Conservation (phyloP, 2,797 vertebrate genomes). For the Enteromius thamalakanensis region DNA sequence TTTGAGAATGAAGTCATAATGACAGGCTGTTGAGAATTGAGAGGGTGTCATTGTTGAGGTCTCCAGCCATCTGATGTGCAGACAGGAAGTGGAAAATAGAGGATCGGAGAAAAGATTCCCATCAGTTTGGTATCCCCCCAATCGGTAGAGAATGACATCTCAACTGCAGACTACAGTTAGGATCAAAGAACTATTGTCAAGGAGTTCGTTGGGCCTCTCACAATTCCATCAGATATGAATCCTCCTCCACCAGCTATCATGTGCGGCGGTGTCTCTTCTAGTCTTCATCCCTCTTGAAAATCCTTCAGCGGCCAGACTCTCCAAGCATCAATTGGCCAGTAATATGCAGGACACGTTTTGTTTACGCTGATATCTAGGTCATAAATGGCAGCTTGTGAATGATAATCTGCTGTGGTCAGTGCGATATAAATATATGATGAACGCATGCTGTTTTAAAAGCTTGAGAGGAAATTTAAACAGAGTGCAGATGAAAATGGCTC, state of each 20-base stretch:
- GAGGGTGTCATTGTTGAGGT: conserved; percentile 71
- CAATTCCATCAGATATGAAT: not conserved
- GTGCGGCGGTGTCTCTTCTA: not conserved
- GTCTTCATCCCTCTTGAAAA: not conserved
- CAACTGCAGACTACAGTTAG: conserved; percentile 56
- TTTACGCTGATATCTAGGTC: not conserved
- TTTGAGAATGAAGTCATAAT: conserved; percentile 73
- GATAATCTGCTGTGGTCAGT: not conserved
- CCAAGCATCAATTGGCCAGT: not conserved
- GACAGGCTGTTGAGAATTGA: conserved; percentile 64
- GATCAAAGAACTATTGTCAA: conserved; percentile 74
- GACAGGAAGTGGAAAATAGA: conserved; percentile 67
- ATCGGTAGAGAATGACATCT: conserved; percentile 59
- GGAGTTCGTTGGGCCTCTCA: conserved; percentile 20
- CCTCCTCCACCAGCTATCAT: not conserved
- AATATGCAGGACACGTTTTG: not conserved
- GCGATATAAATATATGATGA: not conserved
- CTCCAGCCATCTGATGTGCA: conserved; percentile 70
- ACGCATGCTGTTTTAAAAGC: not conserved
- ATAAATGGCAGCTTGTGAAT: not conserved
- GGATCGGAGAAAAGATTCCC: conserved; percentile 60
- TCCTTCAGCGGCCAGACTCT: not conserved
- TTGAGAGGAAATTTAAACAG: not conserved
- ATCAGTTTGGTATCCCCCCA: conserved; percentile 54
- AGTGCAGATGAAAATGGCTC: not conserved